Evolutionary conservation across 2,888 invertebrate genomes (phyloP), one percentile per base, ranked within the genome.

Genomic region (Drosophila peninsularis): DNA sequence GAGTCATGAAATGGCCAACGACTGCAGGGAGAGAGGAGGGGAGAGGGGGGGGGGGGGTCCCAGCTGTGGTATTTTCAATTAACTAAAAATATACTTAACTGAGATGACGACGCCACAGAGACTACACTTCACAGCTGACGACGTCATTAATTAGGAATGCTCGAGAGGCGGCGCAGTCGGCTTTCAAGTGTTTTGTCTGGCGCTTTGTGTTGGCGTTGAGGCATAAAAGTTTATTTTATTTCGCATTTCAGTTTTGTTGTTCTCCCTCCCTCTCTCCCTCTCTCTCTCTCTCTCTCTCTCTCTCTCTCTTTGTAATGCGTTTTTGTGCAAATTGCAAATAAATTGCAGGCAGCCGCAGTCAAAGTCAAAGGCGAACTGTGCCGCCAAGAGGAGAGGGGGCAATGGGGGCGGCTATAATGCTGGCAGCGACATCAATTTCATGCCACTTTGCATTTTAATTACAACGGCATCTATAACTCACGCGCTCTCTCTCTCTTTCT

Each of bases 381-480:
- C 67, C 77, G 64, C 61, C 61, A 71, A 24, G n/a, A n/a, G n/a
- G n/a, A n/a, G n/a, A n/a, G n/a, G n/a, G n/a, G n/a, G n/a, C n/a
- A n/a, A n/a, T n/a, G n/a, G n/a, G n/a, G n/a, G n/a, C 58, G 34
- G 19, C 66, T 57, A 61, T 44, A 66, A 37, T 58, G 57, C 57
- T 52, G 45, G 56, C 78, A 72, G 82, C 71, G 41, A 37, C 36
- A 44, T 68, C 70, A 80, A 82, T 82, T 78, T 83, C 78, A 88
- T 84, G 89, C 75, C 77, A 86, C 86, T 88, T 86, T 88, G 88
- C 88, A 84, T 88, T 82, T 82, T 84, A 83, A 88, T 84, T 85
- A 87, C 85, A 85, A 79, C 52, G 50, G 44, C 42, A 65, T 53
- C 53, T 61, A 52, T 50, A 49, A 55, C 47, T 42, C 44, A 50